These are phyloP conservation scores for Chouioia cunea DNA, from an alignment of 2,888 invertebrate genomes.

Conservation along the genomic window DNA sequence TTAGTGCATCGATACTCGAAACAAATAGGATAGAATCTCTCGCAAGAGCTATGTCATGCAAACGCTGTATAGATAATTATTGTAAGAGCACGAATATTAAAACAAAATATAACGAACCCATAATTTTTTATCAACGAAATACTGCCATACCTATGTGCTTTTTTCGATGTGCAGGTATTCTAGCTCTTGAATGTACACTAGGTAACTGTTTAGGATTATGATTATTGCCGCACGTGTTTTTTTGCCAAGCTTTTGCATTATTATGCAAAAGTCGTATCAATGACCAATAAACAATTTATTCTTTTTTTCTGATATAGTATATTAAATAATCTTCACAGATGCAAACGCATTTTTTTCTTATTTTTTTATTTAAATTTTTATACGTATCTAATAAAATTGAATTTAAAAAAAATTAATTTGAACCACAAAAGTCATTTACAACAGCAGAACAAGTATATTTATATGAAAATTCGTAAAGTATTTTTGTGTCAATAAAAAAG, in stretches of 20 bases:
- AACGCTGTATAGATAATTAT: slow-evolving; percentile 19
- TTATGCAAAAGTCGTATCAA: no score
- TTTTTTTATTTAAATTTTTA: no score
- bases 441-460: slow-evolving; percentile 32
- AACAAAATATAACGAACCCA: neutral
- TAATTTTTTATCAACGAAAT: slow-evolving; percentile 36
- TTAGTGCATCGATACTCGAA: slow-evolving; percentile 7
- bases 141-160: slow-evolving; percentile 44
- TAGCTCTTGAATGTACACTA: slow-evolving; percentile 3
- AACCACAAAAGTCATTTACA: slow-evolving; percentile 7
- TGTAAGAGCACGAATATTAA: slow-evolving; percentile 6
- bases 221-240: neutral
- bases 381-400: neutral
- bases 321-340: neutral
- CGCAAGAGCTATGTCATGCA: slow-evolving; percentile 17
- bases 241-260: no score
- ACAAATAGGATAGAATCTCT: slow-evolving; percentile 28
- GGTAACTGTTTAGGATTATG: neutral
- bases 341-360: no score
- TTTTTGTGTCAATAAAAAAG: slow-evolving; percentile 15
- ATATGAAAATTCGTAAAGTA: slow-evolving; percentile 18
- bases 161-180: slow-evolving; percentile 24
- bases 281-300: no score
- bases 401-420: slow-evolving; percentile 5
- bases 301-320: no score